Evolutionary conservation across 2,797 vertebrate genomes (phyloP).

Genomic region (Clarias laeviceps): DNA sequence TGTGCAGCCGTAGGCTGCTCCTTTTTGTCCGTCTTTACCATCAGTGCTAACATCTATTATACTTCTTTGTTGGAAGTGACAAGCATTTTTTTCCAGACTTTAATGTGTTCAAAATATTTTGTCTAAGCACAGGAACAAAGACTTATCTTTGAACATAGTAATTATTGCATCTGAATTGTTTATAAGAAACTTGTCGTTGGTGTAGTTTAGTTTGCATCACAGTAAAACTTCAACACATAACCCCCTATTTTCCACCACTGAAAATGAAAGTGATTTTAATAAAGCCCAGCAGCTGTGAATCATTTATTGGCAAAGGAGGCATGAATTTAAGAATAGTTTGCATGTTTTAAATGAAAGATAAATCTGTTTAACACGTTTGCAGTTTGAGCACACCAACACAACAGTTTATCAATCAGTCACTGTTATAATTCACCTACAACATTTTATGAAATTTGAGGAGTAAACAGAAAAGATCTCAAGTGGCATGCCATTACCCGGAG

Average conservation of each 20-base stretch:
- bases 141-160: slow-evolving; percentile 53
- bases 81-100: slow-evolving; percentile 64
- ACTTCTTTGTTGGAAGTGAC: slow-evolving; percentile 73
- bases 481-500: slow-evolving; percentile 75
- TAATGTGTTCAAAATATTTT: slow-evolving; percentile 77
- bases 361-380: slow-evolving; percentile 4
- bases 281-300: not conserved
- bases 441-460: slow-evolving; percentile 82
- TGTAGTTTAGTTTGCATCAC: slow-evolving; percentile 24
- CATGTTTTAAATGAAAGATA: not conserved
- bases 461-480: slow-evolving; percentile 79
- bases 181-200: slow-evolving; percentile 9
- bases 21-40: slow-evolving; percentile 73
- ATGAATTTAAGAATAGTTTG: not conserved
- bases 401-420: slow-evolving; percentile 58
- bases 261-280: slow-evolving; percentile 13
- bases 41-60: slow-evolving; percentile 75
- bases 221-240: slow-evolving; percentile 5
- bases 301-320: not conserved
- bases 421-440: slow-evolving; percentile 74
- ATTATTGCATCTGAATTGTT: slow-evolving; percentile 42
- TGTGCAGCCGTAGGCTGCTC: slow-evolving; percentile 68
- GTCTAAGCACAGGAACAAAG: slow-evolving; percentile 63
- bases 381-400: slow-evolving; percentile 1
- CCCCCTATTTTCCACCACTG: not conserved